A percentile compares a stretch with the other conserved stretches of the same genome.
These are phyloP conservation scores for Lichenostomus cassidix DNA, from an alignment of 2,113 vertebrate genomes.

Conservation along the genomic window DNA sequence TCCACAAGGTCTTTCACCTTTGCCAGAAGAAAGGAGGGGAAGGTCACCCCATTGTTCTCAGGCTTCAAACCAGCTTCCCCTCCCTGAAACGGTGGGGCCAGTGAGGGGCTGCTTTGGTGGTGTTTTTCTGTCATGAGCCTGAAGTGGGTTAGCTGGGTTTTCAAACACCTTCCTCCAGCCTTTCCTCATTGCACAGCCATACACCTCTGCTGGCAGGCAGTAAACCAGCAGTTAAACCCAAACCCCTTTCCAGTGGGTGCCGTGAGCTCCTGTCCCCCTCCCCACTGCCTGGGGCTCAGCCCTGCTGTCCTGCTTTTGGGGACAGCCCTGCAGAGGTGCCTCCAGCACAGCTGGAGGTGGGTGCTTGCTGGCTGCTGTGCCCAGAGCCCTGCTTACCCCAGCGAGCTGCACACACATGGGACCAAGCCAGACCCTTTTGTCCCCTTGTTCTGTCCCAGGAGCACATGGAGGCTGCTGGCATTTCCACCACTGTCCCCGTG, in stretches of 20 bases:
- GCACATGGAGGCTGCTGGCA: background rate
- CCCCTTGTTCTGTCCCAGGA: background rate
- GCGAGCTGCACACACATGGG: background rate
- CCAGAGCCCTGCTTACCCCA: background rate
- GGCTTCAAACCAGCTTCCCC: background rate
- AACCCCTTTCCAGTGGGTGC: fast-evolving
- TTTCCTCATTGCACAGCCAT: background rate
- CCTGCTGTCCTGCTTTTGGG: background rate
- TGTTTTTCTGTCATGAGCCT: background rate
- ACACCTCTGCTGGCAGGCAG: background rate
- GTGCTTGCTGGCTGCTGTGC: background rate
- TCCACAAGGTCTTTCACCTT: background rate
- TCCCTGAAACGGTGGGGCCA: background rate
- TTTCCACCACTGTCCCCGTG: background rate
- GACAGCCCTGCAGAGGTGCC: background rate
- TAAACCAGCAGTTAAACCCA: conserved; percentile 14
- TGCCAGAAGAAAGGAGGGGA: background rate
- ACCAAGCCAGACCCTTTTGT: background rate
- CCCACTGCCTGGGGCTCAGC: background rate
- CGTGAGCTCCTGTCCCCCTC: background rate
- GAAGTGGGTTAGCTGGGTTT: background rate
- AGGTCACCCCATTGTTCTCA: background rate
- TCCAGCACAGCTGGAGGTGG: background rate
- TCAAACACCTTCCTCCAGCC: background rate
- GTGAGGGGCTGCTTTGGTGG: background rate